phyloP scores from a whole-genome alignment of 2,888 invertebrate species.

The Patella caerulea region DNA sequence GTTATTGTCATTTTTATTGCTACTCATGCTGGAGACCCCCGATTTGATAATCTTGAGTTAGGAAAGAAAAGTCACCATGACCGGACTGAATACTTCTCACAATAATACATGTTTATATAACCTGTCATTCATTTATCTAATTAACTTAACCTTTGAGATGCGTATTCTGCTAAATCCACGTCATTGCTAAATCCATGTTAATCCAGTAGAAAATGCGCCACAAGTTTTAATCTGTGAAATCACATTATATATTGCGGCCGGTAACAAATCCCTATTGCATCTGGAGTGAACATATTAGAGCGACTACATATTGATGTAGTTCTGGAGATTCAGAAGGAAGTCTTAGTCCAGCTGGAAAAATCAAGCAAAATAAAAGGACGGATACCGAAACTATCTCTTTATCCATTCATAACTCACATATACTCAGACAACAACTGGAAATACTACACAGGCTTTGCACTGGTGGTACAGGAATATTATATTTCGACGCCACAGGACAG shows the following conservation, averaged over 20 bases:
- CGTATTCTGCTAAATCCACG: too few relatives aligned
- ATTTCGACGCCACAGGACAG: slow-evolving; percentile 4
- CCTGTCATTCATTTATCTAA: too few relatives aligned
- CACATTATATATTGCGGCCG: background rate
- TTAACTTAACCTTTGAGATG: too few relatives aligned
- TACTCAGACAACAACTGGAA: background rate
- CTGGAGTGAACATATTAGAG: background rate
- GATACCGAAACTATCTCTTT: background rate
- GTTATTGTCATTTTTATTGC: too few relatives aligned
- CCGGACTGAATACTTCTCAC: too few relatives aligned
- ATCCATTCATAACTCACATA: background rate
- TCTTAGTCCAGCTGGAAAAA: background rate
- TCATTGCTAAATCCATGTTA: too few relatives aligned
- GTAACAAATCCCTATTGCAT: background rate
- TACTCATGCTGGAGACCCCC: too few relatives aligned
- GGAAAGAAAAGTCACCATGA: too few relatives aligned
- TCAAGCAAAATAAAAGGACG: background rate
- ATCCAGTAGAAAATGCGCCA: too few relatives aligned
- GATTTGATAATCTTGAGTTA: too few relatives aligned
- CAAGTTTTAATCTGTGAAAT: too few relatives aligned
- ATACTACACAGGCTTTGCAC: background rate
- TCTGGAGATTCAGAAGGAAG: background rate
- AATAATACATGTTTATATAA: too few relatives aligned
- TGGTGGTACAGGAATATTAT: background rate
- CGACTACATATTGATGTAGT: background rate